Evolutionary conservation across 2,113 vertebrate genomes (phyloP), one percentile per base, ranked within the genome.

Genomic region (Oncorhynchus mykiss): DNA sequence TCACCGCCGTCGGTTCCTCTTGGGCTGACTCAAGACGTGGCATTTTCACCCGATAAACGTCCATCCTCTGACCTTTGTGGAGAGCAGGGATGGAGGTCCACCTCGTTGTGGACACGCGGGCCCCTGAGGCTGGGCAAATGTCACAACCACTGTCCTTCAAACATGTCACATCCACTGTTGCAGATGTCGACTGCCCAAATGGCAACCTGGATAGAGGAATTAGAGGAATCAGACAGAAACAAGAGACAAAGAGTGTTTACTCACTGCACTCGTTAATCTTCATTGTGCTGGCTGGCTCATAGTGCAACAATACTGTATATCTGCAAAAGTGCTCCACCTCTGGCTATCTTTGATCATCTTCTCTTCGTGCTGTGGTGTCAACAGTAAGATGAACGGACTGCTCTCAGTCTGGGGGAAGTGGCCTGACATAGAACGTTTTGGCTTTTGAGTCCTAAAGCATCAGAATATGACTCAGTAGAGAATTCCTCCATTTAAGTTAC

Each of bases 11-110:
- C 48, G 5, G 25, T 34, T 73, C 64, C 67, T 72, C n/a, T 54
- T n/a, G 71, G 16, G 67, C 69, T 64, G 72, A 72, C 71, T 70
- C 71, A 64, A 67, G 74, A 71, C 13, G 57, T 75, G 78, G 59
- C 80, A 80, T 51, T 83, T 76, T 78, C 57, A 60, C 74, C 74
- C 11, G 74, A 65, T 74, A 76, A 77, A 72, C 27, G 27, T 74
- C 74, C 60, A 39, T 69, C 57, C 64, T 78, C 77, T 81, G 77
- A 70, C 80, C 81, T 82, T 80, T 77, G 24, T 18, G 12, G 67
- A 20, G 31, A 51, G 73, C 18, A 65, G 62, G 27, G 31, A 57
- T 18, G 24, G 39, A 45, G 59, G 59, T 20, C 18, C n/a, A 60
- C 20, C 59, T 22, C 59, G 2, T n/a, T 60, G 59, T 60, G 20